Percentiles rank a stretch among this genome's conserved stretches.
Conservation (phyloP, 2,797 vertebrate genomes). For the Micromesistius poutassou region DNA sequence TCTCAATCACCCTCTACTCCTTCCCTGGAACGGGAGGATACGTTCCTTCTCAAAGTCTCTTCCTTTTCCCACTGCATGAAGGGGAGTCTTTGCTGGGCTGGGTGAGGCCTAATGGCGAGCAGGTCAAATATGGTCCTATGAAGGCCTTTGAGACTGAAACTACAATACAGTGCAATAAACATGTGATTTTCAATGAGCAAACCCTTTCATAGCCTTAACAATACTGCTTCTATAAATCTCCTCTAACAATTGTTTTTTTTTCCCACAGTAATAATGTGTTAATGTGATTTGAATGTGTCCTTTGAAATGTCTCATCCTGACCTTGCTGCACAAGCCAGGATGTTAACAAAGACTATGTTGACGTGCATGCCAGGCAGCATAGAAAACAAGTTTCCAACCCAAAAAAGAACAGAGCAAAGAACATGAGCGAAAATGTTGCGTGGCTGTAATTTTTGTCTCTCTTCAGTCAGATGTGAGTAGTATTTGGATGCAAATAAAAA, state of each 20-base stretch:
- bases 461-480: no score
- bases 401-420: no score
- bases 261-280: slow-evolving; percentile 12
- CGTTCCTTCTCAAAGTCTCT: background rate
- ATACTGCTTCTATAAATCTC: background rate
- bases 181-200: background rate
- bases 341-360: slow-evolving; percentile 43
- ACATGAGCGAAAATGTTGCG: no score
- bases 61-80: background rate
- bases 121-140: background rate
- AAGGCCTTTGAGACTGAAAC: background rate
- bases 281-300: slow-evolving; percentile 23
- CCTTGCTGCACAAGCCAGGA: slow-evolving; percentile 38
- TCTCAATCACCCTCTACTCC: background rate
- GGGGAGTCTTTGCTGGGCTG: background rate
- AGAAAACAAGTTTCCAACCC: slow-evolving; percentile 5
- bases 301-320: slow-evolving; percentile 26
- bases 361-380: slow-evolving; percentile 44
- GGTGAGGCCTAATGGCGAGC: background rate
- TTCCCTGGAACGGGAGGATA: background rate
- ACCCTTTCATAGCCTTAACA: background rate
- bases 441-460: no score
- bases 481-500: no score
- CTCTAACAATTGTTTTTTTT: slow-evolving; percentile 22
- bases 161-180: background rate